phyloP scores from a whole-genome alignment of 2,797 vertebrate species.

The Myoxocephalus aenaeus region DNA sequence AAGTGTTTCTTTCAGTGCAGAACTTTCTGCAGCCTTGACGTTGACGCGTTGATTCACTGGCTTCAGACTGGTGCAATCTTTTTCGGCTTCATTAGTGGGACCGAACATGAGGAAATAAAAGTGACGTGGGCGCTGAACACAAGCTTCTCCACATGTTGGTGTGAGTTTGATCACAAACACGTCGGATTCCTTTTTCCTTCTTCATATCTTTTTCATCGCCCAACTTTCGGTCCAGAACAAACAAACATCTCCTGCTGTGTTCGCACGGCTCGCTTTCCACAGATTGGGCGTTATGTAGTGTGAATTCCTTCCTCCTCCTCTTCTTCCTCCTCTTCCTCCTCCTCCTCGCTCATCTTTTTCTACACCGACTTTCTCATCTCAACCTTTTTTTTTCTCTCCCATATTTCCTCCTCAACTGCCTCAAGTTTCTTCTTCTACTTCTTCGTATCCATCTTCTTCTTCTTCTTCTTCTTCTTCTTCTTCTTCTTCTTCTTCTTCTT shows the following conservation, averaged over 20 bases:
- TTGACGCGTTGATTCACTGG: too few species aligned
- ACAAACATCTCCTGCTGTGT: constrained; percentile 8
- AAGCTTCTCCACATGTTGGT: too few species aligned
- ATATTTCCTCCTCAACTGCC: constrained; percentile 8
- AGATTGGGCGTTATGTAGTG: constrained; percentile 13
- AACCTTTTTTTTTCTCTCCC: constrained; percentile 23
- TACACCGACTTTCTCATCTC: constrained; percentile 9
- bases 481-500: too few species aligned
- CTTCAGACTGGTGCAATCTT: too few species aligned
- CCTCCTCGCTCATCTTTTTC: constrained; percentile 13
- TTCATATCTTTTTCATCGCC: background rate
- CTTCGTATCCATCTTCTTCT: too few species aligned
- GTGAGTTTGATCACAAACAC: constrained; percentile 27
- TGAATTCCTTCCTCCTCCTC: constrained; percentile 11
- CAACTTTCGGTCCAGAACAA: constrained; percentile 6
- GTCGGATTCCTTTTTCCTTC: constrained; percentile 16
- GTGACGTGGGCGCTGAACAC: too few species aligned
- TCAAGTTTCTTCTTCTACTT: background rate
- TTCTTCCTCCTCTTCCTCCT: background rate
- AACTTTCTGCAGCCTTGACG: too few species aligned
- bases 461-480: too few species aligned
- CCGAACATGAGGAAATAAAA: too few species aligned
- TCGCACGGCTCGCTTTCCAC: constrained; percentile 3
- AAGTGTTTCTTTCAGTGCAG: too few species aligned
- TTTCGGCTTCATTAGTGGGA: too few species aligned